Conservation (phyloP, 2,888 invertebrate species). For the Andrena trimmerana region DNA sequence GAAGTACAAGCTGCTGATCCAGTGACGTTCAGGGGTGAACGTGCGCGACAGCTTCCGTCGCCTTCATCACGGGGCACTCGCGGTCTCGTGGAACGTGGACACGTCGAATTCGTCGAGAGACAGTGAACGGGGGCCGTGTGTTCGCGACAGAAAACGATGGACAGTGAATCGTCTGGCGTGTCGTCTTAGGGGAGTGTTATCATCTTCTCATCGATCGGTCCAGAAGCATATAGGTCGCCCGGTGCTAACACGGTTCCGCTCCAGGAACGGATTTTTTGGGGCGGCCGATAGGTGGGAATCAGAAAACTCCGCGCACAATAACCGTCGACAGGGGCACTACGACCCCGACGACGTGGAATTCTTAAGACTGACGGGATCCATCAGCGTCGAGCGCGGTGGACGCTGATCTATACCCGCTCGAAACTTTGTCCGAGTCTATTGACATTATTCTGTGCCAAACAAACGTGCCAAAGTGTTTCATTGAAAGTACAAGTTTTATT, state of each 20-base stretch:
- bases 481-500: conserved; percentile 54
- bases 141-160: not conserved
- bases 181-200: conserved; percentile 53
- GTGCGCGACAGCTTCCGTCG: not conserved
- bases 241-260: conserved; percentile 42
- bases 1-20: conserved; percentile 71
- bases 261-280: conserved; percentile 11
- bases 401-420: conserved; percentile 12
- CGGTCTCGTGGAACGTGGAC: not conserved
- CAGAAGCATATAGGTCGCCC: conserved; percentile 58
- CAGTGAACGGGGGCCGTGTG: not conserved
- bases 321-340: not conserved
- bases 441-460: conserved; percentile 73
- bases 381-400: not conserved
- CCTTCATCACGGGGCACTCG: not conserved
- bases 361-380: conserved; percentile 39
- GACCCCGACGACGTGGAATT: not conserved
- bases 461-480: conserved; percentile 64
- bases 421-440: conserved; percentile 47
- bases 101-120: not conserved
- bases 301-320: not conserved
- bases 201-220: conserved; percentile 73
- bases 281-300: not conserved
- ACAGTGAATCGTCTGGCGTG: conserved; percentile 45
- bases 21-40: conserved; percentile 60